Evolutionary conservation across 2,888 invertebrate genomes (phyloP).

Genomic region (Agonopterix arenella): DNA sequence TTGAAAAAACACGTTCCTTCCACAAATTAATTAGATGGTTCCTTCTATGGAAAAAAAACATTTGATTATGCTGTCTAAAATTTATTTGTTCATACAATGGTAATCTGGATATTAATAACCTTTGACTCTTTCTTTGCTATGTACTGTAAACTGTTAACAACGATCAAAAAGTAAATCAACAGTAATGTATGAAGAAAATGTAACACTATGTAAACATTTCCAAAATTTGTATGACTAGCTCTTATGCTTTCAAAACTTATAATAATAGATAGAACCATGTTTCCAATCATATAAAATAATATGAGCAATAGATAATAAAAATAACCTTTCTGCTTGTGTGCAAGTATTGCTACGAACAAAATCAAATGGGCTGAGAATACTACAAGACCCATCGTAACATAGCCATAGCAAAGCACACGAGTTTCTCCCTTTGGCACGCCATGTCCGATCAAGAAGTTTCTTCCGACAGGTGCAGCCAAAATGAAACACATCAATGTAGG

Average conservation of each 20-base stretch:
- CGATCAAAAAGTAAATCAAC: slow-evolving; percentile 31
- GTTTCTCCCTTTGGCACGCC: slow-evolving; percentile 19
- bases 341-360: slow-evolving; percentile 8
- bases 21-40: too few species aligned
- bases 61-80: neutral
- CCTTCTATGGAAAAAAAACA: too few species aligned
- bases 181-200: slow-evolving; percentile 15
- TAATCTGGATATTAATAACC: slow-evolving; percentile 27
- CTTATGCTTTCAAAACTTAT: slow-evolving; percentile 18
- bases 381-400: slow-evolving; percentile 17
- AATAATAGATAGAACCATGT: slow-evolving; percentile 17
- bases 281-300: slow-evolving; percentile 17
- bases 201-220: slow-evolving; percentile 15
- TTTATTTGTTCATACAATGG: slow-evolving; percentile 16
- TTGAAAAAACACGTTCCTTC: too few species aligned
- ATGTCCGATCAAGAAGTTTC: slow-evolving; percentile 11
- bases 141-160: slow-evolving; percentile 25
- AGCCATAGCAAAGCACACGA: slow-evolving; percentile 13
- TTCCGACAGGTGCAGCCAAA: slow-evolving; percentile 17
- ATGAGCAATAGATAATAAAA: too few species aligned
- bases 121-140: slow-evolving; percentile 20
- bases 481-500: slow-evolving; percentile 22
- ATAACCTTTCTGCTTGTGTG: too few species aligned
- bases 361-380: slow-evolving; percentile 21
- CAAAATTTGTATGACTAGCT: slow-evolving; percentile 16